These are phyloP conservation scores for Nysson spinosus DNA, from an alignment of 2,888 invertebrate genomes.

Conservation along the genomic window DNA sequence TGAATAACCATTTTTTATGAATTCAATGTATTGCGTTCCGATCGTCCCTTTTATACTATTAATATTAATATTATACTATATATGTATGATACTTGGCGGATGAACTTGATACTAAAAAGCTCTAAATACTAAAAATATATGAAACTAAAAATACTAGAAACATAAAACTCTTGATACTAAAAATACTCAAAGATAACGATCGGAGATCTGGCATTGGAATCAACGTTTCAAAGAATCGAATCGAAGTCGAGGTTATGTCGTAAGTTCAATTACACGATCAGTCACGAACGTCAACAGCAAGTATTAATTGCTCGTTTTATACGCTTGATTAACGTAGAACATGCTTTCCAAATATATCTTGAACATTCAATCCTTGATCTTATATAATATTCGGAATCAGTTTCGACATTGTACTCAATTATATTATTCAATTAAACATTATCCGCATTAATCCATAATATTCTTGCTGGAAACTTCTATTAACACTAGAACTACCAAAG, in stretches of 20 bases:
- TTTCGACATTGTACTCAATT: background rate
- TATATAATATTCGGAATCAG: background rate
- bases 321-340: conserved; percentile 3
- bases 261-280: conserved; percentile 16
- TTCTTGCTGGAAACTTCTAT: too few species aligned
- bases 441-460: too few species aligned
- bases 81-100: too few species aligned
- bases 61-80: too few species aligned
- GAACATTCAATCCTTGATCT: background rate
- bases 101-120: too few species aligned
- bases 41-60: too few species aligned
- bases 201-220: background rate
- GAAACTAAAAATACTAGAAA: conserved; percentile 7
- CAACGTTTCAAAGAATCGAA: conserved; percentile 6
- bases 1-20: too few species aligned
- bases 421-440: too few species aligned
- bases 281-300: conserved; percentile 19
- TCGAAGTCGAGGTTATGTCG: conserved; percentile 22
- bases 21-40: too few species aligned
- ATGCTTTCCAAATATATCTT: background rate
- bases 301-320: conserved; percentile 12
- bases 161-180: background rate
- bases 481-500: too few species aligned
- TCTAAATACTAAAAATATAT: too few species aligned
- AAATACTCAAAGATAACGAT: background rate